Conservation (phyloP, 2,888 invertebrate genomes). For the Nemapogon koenigi region DNA sequence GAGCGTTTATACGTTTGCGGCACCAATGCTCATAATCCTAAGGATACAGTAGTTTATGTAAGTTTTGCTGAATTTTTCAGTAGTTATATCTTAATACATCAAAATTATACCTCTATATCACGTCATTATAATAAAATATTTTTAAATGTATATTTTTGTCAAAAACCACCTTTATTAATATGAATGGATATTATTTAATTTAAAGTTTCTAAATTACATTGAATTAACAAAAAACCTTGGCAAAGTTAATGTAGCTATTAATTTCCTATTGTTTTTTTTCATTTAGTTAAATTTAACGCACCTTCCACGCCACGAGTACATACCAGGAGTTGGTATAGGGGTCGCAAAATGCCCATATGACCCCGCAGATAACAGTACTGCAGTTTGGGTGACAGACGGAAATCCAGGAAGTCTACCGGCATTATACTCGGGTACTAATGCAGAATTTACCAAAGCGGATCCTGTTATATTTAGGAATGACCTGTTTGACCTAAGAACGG, state of each 20-base stretch:
- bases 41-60: constrained; percentile 69
- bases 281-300: constrained; percentile 61
- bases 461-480: constrained; percentile 76
- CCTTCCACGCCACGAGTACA: constrained; percentile 63
- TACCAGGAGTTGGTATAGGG: constrained; percentile 71
- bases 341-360: constrained; percentile 77
- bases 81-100: too few species aligned
- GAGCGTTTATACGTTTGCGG: constrained; percentile 68
- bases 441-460: constrained; percentile 75
- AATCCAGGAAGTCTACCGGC: constrained; percentile 71
- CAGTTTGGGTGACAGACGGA: constrained; percentile 73
- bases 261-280: constrained; percentile 7
- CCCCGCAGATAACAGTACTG: constrained; percentile 76
- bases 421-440: constrained; percentile 75
- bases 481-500: constrained; percentile 66
- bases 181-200: too few species aligned
- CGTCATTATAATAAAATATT: too few species aligned
- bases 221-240: too few species aligned
- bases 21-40: constrained; percentile 70
- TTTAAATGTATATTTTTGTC: too few species aligned
- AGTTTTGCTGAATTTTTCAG: too few species aligned
- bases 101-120: too few species aligned
- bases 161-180: too few species aligned
- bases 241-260: too few species aligned
- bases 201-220: too few species aligned